These are phyloP conservation scores for Bombyx huttoni DNA, from an alignment of 2,888 invertebrate genomes.

Conservation along the genomic window DNA sequence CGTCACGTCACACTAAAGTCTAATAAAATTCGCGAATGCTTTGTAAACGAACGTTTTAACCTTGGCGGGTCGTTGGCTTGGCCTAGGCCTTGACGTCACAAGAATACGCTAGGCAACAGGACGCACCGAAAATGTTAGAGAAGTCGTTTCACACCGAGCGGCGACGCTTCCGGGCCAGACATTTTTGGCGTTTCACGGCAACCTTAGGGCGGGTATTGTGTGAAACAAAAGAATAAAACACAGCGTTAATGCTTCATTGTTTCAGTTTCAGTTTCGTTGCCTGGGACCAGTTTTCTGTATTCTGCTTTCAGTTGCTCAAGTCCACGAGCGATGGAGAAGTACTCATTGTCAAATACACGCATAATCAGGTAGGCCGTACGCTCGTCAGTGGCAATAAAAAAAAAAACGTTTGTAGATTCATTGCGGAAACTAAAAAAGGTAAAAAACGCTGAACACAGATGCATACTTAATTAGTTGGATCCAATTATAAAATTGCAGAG, in stretches of 20 bases:
- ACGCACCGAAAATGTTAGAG: conserved; percentile 10
- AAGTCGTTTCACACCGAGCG: conserved; percentile 3
- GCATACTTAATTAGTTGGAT: too few species aligned
- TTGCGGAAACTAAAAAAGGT: too few species aligned
- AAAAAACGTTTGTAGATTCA: too few species aligned
- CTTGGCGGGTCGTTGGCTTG: conserved; percentile 49
- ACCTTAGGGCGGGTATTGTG: background rate
- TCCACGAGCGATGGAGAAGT: too few species aligned
- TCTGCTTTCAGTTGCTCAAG: background rate
- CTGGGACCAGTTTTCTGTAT: background rate
- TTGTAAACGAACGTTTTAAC: conserved; percentile 37
- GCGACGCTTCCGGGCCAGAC: conserved; percentile 4
- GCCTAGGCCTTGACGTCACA: conserved; percentile 43
- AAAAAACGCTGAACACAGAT: too few species aligned
- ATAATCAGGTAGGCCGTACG: too few species aligned
- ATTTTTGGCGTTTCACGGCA: conserved; percentile 2
- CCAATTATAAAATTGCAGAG: too few species aligned
- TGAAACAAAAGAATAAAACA: background rate
- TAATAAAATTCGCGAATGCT: conserved; percentile 26
- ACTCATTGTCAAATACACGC: too few species aligned
- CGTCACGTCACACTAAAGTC: conserved; percentile 9
- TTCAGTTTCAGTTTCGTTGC: background rate
- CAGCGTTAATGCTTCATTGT: background rate
- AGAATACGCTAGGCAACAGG: conserved; percentile 20
- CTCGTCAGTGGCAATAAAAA: too few species aligned